Percentiles rank a stretch among this genome's conserved stretches.
phyloP scores from a whole-genome alignment of 2,113 vertebrate genomes.

The Myiagra hebetior region DNA sequence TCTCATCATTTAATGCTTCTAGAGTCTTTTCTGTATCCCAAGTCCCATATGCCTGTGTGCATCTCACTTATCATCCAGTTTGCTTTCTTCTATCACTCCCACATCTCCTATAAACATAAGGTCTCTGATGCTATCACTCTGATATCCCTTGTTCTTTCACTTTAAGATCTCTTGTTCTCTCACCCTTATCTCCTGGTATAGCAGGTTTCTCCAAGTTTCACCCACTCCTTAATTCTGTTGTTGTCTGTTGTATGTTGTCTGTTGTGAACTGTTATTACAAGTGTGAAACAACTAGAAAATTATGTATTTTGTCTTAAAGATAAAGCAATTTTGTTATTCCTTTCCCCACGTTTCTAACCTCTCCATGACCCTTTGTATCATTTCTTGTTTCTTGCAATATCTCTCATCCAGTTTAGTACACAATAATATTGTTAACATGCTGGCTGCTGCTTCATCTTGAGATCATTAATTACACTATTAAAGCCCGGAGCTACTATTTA shows the following conservation, averaged over 20 bases:
- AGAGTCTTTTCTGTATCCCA: neutral
- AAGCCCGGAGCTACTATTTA: neutral
- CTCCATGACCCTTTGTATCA: neutral
- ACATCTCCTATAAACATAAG: neutral
- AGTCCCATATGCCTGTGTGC: neutral
- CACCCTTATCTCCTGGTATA: neutral
- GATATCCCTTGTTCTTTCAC: slow-evolving; percentile 10
- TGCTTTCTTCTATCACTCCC: neutral
- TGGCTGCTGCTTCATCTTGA: neutral
- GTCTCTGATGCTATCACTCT: neutral
- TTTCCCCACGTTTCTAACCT: neutral
- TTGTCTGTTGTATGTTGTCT: neutral
- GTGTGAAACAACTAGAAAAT: neutral
- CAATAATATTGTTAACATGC: neutral
- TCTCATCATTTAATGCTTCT: neutral
- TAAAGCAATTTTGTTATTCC: neutral
- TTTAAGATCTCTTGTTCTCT: slow-evolving; percentile 3
- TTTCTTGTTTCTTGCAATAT: neutral
- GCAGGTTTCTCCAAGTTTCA: slow-evolving; percentile 23
- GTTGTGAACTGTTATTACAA: neutral
- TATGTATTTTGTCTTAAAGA: neutral
- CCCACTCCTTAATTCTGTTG: slow-evolving; percentile 2
- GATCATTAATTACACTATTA: slow-evolving; percentile 7
- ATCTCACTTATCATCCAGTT: neutral
- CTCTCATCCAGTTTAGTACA: neutral